Evolutionary conservation across 1,140 invertebrate genomes (phyloP), one percentile per base, ranked within the genome.

Genomic region (Tetranychus cinnabarinus): DNA sequence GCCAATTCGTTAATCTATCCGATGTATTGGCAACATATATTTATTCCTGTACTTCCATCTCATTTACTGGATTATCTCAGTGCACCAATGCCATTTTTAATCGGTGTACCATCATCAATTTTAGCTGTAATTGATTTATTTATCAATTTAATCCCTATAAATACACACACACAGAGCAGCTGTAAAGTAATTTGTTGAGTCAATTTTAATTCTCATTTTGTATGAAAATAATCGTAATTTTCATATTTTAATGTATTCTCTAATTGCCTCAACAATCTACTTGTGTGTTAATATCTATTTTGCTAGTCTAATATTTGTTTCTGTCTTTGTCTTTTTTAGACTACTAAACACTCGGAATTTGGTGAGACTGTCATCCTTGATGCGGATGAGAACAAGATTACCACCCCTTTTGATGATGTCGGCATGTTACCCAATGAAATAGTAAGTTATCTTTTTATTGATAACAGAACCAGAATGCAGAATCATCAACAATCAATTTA

Each of bases 1-100:
- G 86, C 88, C 7, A 91, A 91, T 70, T 81, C 86, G 61, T 79
- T 95, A 39, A 80, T 97, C 37, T 96, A 93, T 74, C 92, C 92
- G 4, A 93, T 97, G 88, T 83, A 84, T 65, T 97, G 92, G 91
- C 91, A 97, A 72, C 89, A 96, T 69, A 88, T 97, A 68, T 96
- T 88, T 70, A 96, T 97, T 72, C 90, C 92, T 37, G 83, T 93
- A 64, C 71, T 97, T 64, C 90, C 91, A 23, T 77, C 81, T 67
- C 80, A 82, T 66, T 77, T 96, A 46, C 81, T 86, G 61, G 90
- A 95, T 73, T 93, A 93, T 75, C 76, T 95, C 63, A 72, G 71
- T 68, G 88, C 89, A 8, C 89, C 88, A 1, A 93, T 93, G 88
- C 90, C 90, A 61, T 96, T 86, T 77, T 75, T 95, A 10, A 92